Conservation (phyloP, 2,797 vertebrate species). For the Dendrocincla fuliginosa region DNA sequence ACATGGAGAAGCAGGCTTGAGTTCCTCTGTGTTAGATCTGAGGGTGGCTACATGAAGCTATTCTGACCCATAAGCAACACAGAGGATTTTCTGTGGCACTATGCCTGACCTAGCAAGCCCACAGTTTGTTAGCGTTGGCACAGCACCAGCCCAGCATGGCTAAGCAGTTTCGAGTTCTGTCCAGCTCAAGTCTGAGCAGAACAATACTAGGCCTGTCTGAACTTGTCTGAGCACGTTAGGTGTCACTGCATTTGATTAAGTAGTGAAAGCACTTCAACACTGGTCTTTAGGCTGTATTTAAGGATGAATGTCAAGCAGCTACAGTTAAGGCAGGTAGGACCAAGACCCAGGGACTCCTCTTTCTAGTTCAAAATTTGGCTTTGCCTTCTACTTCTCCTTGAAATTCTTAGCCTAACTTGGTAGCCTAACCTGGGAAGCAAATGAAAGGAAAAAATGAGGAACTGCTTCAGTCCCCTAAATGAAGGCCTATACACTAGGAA, state of each 20-base stretch:
- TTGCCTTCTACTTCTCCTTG: neutral
- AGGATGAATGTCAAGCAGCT: neutral
- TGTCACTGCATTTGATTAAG: neutral
- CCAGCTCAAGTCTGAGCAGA: neutral
- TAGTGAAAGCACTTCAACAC: neutral
- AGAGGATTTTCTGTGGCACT: slow-evolving; percentile 6
- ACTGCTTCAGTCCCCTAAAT: neutral
- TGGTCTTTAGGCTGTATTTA: neutral
- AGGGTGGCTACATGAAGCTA: neutral
- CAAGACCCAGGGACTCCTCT: neutral
- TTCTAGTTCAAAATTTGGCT: neutral
- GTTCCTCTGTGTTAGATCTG: neutral
- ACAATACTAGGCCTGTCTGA: slow-evolving; percentile 17
- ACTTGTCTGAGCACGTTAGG: neutral
- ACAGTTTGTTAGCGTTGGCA: slow-evolving; percentile 13
- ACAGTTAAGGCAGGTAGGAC: neutral
- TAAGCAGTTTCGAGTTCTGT: neutral
- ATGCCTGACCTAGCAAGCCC: neutral
- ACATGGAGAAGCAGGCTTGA: neutral
- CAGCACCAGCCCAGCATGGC: neutral
- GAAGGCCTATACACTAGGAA: neutral
- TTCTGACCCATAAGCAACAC: neutral
- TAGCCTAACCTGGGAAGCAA: neutral
- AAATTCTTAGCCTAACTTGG: neutral
- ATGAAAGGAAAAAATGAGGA: neutral